Evolutionary conservation across 2,888 invertebrate species (phyloP).

Genomic region (Leucozona laternaria): DNA sequence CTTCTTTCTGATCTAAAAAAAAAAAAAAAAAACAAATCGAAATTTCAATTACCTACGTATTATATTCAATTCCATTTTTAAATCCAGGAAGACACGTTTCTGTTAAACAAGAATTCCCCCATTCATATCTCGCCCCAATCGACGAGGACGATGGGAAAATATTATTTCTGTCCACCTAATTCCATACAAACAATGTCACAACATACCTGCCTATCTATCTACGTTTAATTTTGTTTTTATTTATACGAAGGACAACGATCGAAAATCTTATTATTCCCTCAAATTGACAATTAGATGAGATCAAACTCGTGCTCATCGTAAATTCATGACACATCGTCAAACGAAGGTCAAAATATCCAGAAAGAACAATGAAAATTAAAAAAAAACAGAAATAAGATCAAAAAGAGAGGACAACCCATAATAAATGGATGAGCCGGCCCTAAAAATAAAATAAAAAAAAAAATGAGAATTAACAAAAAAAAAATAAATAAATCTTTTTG

Average conservation of each 20-base stretch:
- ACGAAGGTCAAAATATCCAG: conserved; percentile 54
- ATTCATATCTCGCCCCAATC: conserved; percentile 27
- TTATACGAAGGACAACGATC: conserved; percentile 28
- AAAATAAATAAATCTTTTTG: conserved; percentile 17
- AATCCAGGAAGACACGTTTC: conserved; percentile 44
- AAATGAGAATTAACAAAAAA: not conserved
- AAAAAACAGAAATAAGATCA: conserved; percentile 28
- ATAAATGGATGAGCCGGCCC: conserved; percentile 39
- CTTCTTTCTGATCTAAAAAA: not conserved
- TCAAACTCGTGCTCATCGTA: conserved; percentile 74
- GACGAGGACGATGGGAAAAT: conserved; percentile 39
- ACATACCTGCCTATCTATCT: not conserved
- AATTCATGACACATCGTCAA: conserved; percentile 66
- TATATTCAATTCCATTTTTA: conserved; percentile 14
- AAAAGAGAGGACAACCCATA: conserved; percentile 8
- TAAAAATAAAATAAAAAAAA: conserved; percentile 27
- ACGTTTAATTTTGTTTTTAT: not conserved
- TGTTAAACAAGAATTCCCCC: not conserved
- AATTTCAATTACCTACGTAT: conserved; percentile 3
- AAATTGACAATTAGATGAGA: conserved; percentile 74
- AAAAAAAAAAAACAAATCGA: not conserved
- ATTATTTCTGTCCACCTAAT: conserved; percentile 32
- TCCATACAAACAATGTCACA: not conserved
- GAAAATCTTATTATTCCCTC: conserved; percentile 62
- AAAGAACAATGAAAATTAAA: conserved; percentile 47